Conservation (phyloP, 2,797 vertebrate species). For the Argentina silus region DNA sequence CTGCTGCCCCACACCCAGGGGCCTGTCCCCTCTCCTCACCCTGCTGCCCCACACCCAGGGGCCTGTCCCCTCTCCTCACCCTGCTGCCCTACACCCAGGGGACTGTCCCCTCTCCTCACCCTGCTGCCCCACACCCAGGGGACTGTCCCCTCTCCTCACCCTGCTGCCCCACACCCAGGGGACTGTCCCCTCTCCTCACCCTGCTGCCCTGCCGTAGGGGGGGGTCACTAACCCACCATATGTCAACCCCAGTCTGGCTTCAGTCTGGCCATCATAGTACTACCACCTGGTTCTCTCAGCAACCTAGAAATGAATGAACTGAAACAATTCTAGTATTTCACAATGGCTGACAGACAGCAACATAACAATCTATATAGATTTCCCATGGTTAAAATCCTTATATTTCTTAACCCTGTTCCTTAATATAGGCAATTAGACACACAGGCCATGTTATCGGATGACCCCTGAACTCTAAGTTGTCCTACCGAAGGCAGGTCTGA, state of each 20-base stretch:
- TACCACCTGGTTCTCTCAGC: background rate
- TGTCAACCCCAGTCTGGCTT: constrained; percentile 1
- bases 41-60: too few relatives aligned
- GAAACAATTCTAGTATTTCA: too few relatives aligned
- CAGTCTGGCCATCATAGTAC: background rate
- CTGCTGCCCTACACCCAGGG: background rate
- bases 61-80: background rate
- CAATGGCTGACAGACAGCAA: background rate
- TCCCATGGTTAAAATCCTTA: too few relatives aligned
- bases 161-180: background rate
- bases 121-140: background rate
- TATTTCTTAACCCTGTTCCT: too few relatives aligned
- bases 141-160: background rate
- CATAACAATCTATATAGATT: too few relatives aligned
- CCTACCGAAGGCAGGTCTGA: too few relatives aligned
- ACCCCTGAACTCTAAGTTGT: too few relatives aligned
- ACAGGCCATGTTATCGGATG: too few relatives aligned
- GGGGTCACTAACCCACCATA: constrained; percentile 11
- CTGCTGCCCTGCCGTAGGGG: background rate
- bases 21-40: background rate
- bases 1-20: too few relatives aligned
- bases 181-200: background rate
- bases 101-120: background rate
- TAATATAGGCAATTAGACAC: too few relatives aligned
- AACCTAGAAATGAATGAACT: background rate